Evolutionary conservation across 2,113 vertebrate genomes (phyloP).

Genomic region (Neodon shergylaensis): DNA sequence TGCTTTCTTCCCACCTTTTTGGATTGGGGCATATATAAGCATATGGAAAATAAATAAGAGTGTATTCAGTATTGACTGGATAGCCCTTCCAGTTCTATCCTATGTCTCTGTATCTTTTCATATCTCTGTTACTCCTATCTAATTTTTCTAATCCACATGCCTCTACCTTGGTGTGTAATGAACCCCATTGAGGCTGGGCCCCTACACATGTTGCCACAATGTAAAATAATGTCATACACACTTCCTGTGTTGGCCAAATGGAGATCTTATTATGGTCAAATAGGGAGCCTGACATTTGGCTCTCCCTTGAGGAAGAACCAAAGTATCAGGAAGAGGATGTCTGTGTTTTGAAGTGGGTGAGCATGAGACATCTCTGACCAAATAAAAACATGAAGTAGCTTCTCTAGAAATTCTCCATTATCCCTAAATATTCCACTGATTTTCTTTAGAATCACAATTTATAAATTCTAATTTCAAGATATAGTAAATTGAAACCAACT

Average conservation of each 20-base stretch:
- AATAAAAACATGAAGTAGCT: not conserved
- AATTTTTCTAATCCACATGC: too few species aligned
- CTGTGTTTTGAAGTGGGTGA: not conserved
- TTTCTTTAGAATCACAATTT: constrained; percentile 4
- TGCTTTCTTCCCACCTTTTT: too few species aligned
- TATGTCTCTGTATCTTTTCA: too few species aligned
- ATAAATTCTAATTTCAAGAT: not conserved
- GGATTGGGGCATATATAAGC: too few species aligned
- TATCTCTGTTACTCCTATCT: too few species aligned
- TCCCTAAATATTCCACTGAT: not conserved
- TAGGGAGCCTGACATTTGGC: fast-evolving
- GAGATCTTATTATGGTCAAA: too few species aligned
- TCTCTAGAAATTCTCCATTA: not conserved
- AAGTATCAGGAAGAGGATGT: not conserved
- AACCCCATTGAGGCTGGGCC: too few species aligned
- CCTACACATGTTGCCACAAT: too few species aligned
- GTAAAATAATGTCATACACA: not conserved
- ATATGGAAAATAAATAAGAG: too few species aligned
- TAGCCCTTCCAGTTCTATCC: too few species aligned
- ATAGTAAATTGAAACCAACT: constrained; percentile 21
- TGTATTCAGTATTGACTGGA: too few species aligned
- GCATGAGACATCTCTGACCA: not conserved
- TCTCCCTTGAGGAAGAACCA: not conserved
- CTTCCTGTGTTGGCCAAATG: not conserved
- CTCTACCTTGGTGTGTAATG: too few species aligned